Evolutionary conservation across 2,888 invertebrate genomes (phyloP).

Genomic region (Oscheius sp.): DNA sequence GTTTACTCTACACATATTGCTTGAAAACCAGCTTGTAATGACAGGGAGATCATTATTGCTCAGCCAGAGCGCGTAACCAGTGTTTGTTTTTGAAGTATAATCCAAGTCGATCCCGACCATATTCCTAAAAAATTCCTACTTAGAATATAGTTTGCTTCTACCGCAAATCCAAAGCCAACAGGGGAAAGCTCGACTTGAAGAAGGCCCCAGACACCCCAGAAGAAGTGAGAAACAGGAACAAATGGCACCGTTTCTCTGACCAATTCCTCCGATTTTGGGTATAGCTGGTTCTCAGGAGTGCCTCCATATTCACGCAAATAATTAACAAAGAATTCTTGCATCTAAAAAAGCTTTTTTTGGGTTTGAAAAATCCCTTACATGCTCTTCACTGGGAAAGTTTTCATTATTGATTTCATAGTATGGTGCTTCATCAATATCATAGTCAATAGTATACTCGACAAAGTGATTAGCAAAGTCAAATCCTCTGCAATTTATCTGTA

Average conservation of each 20-base stretch:
- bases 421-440: conserved; percentile 82
- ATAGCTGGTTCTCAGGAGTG: conserved; percentile 42
- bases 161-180: conserved; percentile 67
- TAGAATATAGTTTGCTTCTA: not conserved
- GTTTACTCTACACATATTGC: conserved; percentile 24
- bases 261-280: conserved; percentile 45
- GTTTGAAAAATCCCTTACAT: conserved; percentile 26
- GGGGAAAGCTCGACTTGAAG: conserved; percentile 69
- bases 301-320: conserved; percentile 54
- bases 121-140: conserved; percentile 49
- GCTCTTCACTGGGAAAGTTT: conserved; percentile 46
- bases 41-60: conserved; percentile 26
- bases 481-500: conserved; percentile 75
- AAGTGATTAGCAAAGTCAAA: conserved; percentile 95
- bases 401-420: conserved; percentile 77
- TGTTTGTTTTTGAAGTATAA: conserved; percentile 61
- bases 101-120: conserved; percentile 63
- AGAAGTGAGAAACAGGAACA: conserved; percentile 86
- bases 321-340: conserved; percentile 57
- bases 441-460: conserved; percentile 87
- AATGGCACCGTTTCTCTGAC: conserved; percentile 82
- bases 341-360: conserved; percentile 32
- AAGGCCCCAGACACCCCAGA: conserved; percentile 88
- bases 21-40: conserved; percentile 25
- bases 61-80: conserved; percentile 33